phyloP scores from a whole-genome alignment of 1,140 invertebrate species.

The Microplitis mediator region DNA sequence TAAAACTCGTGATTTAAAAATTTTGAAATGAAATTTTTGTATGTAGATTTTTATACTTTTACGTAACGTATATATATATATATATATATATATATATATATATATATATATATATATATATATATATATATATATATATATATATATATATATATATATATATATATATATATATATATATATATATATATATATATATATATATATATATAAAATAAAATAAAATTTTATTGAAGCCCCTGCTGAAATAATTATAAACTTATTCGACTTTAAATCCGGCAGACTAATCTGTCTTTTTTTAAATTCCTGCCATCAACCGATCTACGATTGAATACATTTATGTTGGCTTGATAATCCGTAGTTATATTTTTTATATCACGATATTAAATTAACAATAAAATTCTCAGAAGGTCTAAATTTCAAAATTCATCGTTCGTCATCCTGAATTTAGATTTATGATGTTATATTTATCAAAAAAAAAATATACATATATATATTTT shows the following conservation, averaged over 20 bases:
- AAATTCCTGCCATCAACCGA: not conserved
- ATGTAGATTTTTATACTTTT: too few relatives aligned
- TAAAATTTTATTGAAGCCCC: not conserved
- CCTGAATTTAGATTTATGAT: not conserved
- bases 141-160: too few relatives aligned
- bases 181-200: too few relatives aligned
- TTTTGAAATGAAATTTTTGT: too few relatives aligned
- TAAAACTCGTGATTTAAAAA: too few relatives aligned
- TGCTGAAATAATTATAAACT: conserved; percentile 1
- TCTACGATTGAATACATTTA: not conserved
- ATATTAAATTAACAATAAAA: conserved; percentile 1
- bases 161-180: too few relatives aligned
- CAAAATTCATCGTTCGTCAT: too few relatives aligned
- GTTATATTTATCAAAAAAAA: not conserved
- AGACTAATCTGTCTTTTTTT: conserved; percentile 1
- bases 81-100: too few relatives aligned
- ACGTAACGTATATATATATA: too few relatives aligned
- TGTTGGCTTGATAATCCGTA: not conserved
- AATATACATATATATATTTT: not conserved
- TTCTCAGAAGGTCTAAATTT: conserved; percentile 8
- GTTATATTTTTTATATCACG: not conserved
- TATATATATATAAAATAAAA: too few relatives aligned
- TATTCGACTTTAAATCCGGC: not conserved
- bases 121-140: too few relatives aligned
- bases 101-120: too few relatives aligned